phyloP scores from a whole-genome alignment of 2,888 invertebrate genomes.

The Eupithecia tripunctaria region DNA sequence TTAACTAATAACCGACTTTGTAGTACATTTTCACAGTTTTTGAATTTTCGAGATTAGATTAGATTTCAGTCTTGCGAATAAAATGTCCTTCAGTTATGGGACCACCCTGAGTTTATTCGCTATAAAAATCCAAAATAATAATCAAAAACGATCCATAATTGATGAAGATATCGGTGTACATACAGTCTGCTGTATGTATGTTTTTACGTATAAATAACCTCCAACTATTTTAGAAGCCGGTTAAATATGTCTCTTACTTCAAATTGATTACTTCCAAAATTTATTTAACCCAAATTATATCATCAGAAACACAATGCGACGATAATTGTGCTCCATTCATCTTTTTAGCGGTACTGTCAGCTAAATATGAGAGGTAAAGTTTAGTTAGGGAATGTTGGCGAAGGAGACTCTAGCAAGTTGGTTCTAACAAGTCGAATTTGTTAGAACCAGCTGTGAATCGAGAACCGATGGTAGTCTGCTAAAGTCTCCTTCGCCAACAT shows the following conservation, averaged over 20 bases:
- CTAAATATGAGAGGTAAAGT: slow-evolving; percentile 32
- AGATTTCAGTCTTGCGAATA: no score
- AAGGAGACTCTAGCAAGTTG: slow-evolving; percentile 18
- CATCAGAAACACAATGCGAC: neutral
- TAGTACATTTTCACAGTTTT: no score
- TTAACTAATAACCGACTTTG: no score
- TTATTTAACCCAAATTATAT: neutral
- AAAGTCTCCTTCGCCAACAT: slow-evolving; percentile 27
- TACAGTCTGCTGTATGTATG: no score
- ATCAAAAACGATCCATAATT: no score
- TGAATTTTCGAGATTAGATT: no score
- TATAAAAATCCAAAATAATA: no score
- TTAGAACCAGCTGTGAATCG: neutral
- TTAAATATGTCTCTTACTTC: neutral
- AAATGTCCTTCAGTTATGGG: no score
- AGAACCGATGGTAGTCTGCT: slow-evolving; percentile 24
- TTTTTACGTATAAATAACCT: no score
- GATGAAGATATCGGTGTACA: no score
- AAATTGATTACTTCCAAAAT: neutral
- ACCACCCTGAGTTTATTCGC: no score
- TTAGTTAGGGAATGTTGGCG: slow-evolving; percentile 24
- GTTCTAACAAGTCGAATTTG: neutral
- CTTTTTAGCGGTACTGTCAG: slow-evolving; percentile 23
- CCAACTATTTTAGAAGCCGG: no score
- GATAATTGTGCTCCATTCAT: slow-evolving; percentile 34